Evolutionary conservation across 30 jellyfish, hydroid and myxozoan genomes (phyloP), one percentile per base, ranked within the genome.

Genomic region (Chironex yamaguchii): DNA sequence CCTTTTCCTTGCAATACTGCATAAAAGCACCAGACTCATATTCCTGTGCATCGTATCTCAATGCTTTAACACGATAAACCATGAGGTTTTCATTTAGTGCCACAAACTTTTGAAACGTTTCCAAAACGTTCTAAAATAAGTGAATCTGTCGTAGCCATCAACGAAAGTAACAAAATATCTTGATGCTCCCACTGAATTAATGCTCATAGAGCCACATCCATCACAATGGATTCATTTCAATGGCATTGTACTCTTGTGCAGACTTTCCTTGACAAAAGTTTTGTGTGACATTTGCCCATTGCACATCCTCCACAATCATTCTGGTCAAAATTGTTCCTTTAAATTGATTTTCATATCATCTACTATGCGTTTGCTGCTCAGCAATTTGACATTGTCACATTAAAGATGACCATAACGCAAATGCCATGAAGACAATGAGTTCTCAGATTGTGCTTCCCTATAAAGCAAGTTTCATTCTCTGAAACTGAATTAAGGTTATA

Each of bases 261-360:
- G 22, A 20, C 78, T 21, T n/a, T 25, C 50, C 48, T 66, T 82
- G 23, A 87, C 52, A 69, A 82, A 82, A 1, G 86, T 64, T 42
- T 82, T 14, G 2, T 86, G 65, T 49, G 28, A 28, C 27, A 67
- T 35, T 82, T 82, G 13, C 92, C 92, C 36, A 49, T 3, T 1
- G 92, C 92, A 69, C 92, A 84, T 0, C 95, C 95, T 69, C 50
- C 87, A 68, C 92, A 82, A 23, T 68, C 29, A 51, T 79, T 26
- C 20, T 67, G 29, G n/a, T n/a, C n/a, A n/a, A 20, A 68, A 17
- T 32, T 36, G 27, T 28, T 49, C 92, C n/a, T 67, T 36, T 24
- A 65, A 6, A 1, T 67, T 32, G 6, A 29, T 2, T 1, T 26
- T 49, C 76, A 82, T 2, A 4, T 86, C 92, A 49, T 82, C 32